These are phyloP conservation scores for Pogonocichla stellata DNA, from an alignment of 2,113 vertebrate genomes.

Conservation along the genomic window DNA sequence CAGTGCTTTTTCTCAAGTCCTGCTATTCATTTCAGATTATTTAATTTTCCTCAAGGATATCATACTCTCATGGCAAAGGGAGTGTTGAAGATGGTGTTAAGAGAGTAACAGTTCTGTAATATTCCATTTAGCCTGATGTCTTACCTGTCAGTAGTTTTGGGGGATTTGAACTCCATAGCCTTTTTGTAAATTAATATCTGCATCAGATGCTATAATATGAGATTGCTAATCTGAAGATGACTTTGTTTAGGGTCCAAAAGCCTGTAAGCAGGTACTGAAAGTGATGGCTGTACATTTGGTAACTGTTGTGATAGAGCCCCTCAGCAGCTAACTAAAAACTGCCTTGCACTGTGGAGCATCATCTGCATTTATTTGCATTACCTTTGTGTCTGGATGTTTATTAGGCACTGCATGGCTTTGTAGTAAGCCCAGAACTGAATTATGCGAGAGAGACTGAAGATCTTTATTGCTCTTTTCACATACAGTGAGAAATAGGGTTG, in stretches of 20 bases:
- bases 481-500: background rate
- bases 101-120: background rate
- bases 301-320: background rate
- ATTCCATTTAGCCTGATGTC: background rate
- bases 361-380: background rate
- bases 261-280: background rate
- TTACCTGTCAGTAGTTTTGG: background rate
- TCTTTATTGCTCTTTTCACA: background rate
- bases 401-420: background rate
- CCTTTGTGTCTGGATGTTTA: background rate
- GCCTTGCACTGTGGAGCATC: background rate
- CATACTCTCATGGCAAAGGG: background rate
- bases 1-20: background rate
- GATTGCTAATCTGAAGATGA: background rate
- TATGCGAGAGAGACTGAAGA: background rate
- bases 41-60: background rate
- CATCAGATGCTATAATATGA: background rate
- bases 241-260: background rate
- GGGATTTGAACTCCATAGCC: background rate
- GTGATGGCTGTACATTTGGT: background rate
- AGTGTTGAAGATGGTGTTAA: background rate
- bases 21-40: background rate
- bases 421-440: background rate
- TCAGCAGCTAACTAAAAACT: background rate
- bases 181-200: background rate